Percentiles rank a stretch among this genome's conserved stretches.
Conservation (phyloP, 2,797 vertebrate species). For the Todus mexicanus region DNA sequence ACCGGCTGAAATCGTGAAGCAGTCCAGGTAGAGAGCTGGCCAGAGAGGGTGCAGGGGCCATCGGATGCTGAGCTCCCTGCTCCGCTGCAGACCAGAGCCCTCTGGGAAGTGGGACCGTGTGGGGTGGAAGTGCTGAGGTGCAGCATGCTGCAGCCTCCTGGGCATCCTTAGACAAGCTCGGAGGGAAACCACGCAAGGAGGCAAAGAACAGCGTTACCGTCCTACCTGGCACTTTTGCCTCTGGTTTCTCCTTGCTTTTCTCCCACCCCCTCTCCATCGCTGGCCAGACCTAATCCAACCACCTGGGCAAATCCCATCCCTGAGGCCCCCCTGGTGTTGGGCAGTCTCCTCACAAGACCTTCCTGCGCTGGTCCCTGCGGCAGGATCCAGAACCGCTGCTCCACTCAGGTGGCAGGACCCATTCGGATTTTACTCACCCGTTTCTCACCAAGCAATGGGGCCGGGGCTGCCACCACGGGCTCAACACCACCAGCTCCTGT, state of each 20-base stretch:
- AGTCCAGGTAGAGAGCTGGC: not conserved
- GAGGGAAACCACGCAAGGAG: not conserved
- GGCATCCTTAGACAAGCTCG: slow-evolving; percentile 29
- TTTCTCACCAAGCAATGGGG: not conserved
- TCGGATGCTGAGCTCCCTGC: not conserved
- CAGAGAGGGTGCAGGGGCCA: not conserved
- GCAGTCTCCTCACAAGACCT: accelerated
- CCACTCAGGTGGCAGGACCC: not conserved
- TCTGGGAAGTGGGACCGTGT: not conserved
- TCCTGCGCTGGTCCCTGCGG: not conserved
- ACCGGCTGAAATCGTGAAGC: not conserved
- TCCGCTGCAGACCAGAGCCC: not conserved
- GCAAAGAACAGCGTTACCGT: not conserved
- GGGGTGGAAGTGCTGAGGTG: slow-evolving; percentile 47
- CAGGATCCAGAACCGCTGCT: not conserved
- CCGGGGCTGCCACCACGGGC: not conserved
- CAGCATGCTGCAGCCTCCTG: slow-evolving; percentile 21
- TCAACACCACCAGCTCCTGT: not conserved
- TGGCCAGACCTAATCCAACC: not conserved
- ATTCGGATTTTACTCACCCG: not conserved
- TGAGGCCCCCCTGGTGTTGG: not conserved
- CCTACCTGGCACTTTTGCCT: not conserved
- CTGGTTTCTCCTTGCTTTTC: not conserved
- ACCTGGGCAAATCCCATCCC: not conserved
- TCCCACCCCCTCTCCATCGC: not conserved